These are phyloP conservation scores for Prietella phreatophila DNA, from an alignment of 2,113 vertebrate species.

Conservation along the genomic window DNA sequence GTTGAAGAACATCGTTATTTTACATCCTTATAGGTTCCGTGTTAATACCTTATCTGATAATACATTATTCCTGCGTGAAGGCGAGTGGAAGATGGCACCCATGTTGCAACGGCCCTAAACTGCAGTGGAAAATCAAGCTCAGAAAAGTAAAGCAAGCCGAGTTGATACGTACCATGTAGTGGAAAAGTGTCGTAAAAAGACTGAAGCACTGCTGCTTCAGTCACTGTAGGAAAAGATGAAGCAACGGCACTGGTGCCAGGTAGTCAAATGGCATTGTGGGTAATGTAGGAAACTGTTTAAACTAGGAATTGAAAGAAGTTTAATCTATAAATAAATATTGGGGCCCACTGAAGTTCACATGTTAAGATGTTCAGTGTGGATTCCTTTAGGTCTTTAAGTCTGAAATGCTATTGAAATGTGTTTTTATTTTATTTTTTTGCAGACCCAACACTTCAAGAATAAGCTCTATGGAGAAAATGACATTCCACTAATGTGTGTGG, in stretches of 20 bases:
- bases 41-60: no score
- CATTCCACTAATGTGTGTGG: conserved; percentile 84
- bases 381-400: background rate
- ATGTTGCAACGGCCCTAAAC: no score
- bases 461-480: conserved; percentile 86
- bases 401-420: background rate
- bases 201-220: background rate
- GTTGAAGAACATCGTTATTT: no score
- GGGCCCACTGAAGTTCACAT: background rate
- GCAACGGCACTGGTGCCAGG: background rate
- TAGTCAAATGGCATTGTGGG: background rate
- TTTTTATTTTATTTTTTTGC: conserved; percentile 39
- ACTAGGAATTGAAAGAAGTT: background rate
- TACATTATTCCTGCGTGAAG: no score
- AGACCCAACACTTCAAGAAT: conserved; percentile 82
- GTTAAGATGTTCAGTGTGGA: background rate
- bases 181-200: background rate
- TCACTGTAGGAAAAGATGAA: background rate
- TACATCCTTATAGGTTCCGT: no score
- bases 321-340: background rate
- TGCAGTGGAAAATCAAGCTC: no score
- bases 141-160: no score
- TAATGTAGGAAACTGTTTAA: background rate
- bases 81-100: no score
- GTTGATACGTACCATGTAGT: no score